Percentiles rank a stretch among this genome's conserved stretches.
Evolutionary conservation across 2,888 invertebrate genomes (phyloP).

Genomic region (Anoplius nigerrimus): DNA sequence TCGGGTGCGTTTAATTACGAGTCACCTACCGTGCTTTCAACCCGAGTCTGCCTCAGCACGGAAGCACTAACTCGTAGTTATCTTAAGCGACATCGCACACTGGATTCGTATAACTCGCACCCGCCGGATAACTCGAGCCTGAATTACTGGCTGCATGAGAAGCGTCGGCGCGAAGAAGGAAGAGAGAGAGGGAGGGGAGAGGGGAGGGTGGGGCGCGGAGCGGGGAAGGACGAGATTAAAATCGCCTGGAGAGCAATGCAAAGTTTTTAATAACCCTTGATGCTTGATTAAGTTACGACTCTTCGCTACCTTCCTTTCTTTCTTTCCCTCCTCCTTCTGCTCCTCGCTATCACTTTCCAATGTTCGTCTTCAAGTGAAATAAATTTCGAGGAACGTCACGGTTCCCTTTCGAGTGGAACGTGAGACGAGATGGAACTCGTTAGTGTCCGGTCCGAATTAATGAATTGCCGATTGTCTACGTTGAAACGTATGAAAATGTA

Average conservation of each 20-base stretch:
- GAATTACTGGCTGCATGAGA: constrained; percentile 53
- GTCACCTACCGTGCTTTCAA: constrained; percentile 54
- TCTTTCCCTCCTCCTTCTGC: not conserved
- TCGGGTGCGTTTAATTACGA: constrained; percentile 61
- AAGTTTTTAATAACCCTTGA: constrained; percentile 71
- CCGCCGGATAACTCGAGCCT: constrained; percentile 59
- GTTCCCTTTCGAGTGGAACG: constrained; percentile 37
- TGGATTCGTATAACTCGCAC: constrained; percentile 65
- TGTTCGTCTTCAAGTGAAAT: constrained; percentile 42
- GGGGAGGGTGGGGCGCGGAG: constrained; percentile 4
- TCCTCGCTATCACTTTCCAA: constrained; percentile 13
- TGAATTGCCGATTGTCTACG: too few relatives aligned
- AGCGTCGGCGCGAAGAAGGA: constrained; percentile 14
- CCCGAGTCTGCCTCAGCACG: constrained; percentile 53
- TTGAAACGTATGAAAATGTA: not conserved
- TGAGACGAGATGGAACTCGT: constrained; percentile 36
- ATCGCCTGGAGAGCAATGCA: constrained; percentile 63
- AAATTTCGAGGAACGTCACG: constrained; percentile 46
- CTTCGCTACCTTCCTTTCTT: constrained; percentile 28
- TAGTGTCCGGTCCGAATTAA: constrained; percentile 29
- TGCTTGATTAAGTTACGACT: constrained; percentile 67
- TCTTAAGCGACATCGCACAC: constrained; percentile 65
- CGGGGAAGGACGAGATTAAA: constrained; percentile 62
- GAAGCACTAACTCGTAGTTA: constrained; percentile 65
- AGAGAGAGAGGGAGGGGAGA: constrained; percentile 15